Evolutionary conservation across 2,888 invertebrate genomes (phyloP).

Genomic region (Cecidostiba fungosa): DNA sequence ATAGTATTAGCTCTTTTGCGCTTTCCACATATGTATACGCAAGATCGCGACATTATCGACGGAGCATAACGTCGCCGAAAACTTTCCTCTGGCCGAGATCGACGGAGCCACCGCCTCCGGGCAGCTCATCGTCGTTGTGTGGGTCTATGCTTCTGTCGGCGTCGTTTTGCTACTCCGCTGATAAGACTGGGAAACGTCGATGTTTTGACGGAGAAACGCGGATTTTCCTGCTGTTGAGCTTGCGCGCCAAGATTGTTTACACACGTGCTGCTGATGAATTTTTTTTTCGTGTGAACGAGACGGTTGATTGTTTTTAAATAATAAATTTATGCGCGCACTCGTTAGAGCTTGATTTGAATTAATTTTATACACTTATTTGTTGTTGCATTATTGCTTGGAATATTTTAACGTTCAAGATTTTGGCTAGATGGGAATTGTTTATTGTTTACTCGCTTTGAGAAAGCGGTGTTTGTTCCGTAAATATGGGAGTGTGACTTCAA

Average conservation of each 20-base stretch:
- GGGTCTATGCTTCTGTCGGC: not conserved
- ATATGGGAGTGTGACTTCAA: not conserved
- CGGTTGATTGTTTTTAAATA: not conserved
- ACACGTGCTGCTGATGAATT: not conserved
- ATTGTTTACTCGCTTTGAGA: not conserved
- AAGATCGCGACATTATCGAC: conserved; percentile 8
- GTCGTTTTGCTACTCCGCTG: not conserved
- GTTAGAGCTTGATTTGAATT: too few relatives aligned
- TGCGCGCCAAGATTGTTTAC: not conserved
- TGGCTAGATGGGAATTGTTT: not conserved
- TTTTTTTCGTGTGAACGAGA: not conserved
- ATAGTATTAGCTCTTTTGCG: not conserved
- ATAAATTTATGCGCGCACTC: not conserved
- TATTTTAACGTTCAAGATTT: not conserved
- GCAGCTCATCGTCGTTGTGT: not conserved
- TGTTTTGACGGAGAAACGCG: not conserved
- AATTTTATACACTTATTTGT: not conserved
- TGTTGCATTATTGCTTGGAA: not conserved
- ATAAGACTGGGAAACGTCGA: conserved; percentile 11
- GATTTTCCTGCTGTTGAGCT: not conserved
- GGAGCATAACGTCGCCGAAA: conserved; percentile 1
- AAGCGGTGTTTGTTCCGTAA: conserved; percentile 2
- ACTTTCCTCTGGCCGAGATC: conserved; percentile 43
- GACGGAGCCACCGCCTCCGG: not conserved
- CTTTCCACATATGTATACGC: not conserved